Conservation (phyloP, 2,113 vertebrate genomes). For the Hiodon alosoides region DNA sequence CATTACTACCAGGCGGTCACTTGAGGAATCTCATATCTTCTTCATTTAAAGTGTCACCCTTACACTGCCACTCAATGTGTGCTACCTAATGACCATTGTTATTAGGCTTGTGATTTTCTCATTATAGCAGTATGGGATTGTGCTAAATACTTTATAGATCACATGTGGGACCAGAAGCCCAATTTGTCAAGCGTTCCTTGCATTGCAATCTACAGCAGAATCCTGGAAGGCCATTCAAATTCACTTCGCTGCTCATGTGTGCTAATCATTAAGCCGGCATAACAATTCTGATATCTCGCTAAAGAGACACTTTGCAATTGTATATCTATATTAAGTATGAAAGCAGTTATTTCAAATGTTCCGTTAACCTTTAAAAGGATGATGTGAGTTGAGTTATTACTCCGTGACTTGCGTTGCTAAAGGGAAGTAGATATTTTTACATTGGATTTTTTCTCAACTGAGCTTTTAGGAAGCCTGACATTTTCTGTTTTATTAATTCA, state of each 20-base stretch:
- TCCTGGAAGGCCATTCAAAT: no score
- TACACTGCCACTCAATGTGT: background rate
- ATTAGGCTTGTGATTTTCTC: background rate
- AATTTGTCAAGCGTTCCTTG: no score
- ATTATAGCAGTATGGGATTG: background rate
- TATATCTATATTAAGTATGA: background rate
- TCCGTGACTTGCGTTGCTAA: background rate
- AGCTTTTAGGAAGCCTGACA: slow-evolving; percentile 11
- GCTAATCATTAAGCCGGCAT: background rate
- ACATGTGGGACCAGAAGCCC: background rate
- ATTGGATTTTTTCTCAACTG: background rate
- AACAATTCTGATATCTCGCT: background rate
- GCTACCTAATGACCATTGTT: background rate
- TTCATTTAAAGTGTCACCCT: background rate
- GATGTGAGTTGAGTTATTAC: slow-evolving; percentile 2
- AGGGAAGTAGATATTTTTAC: background rate
- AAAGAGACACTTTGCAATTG: background rate
- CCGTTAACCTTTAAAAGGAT: background rate
- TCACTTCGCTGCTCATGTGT: background rate
- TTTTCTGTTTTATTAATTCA: slow-evolving; percentile 26
- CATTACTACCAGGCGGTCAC: background rate
- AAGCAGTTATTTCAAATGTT: slow-evolving; percentile 1
- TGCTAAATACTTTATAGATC: background rate
- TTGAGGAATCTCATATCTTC: background rate
- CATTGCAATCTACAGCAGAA: no score